Evolutionary conservation across 2,888 invertebrate genomes (phyloP), one percentile per base, ranked within the genome.

Genomic region (Neria commutata): DNA sequence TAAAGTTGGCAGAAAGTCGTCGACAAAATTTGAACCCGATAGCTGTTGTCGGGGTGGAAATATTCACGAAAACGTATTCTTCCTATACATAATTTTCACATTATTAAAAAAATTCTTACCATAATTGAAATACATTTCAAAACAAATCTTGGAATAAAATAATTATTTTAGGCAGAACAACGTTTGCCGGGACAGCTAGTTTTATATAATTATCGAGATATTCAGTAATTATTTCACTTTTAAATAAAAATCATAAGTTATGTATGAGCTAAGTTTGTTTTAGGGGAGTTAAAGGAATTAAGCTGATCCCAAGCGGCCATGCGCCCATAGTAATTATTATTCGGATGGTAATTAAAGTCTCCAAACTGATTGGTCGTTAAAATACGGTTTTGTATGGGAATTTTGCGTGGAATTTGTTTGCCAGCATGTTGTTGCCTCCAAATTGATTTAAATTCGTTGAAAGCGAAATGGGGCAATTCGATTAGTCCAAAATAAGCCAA

Each of bases 401-500:
- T 14, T 37, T 37, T 37, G 10, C 37, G 14, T n/a, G n/a, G 4
- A 14, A 14, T 37, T 8, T 8, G 10, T 8, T 8, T n/a, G 4
- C 25, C 19, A 4, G 37, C 24, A 14, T 25, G 34, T 11, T 29
- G 54, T 40, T 24, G 49, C 8, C 17, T 59, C 58, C 66, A 68
- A 21, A 60, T 64, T 24, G 63, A 62, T 48, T 64, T 69, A 34
- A 72, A 53, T 3, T 67, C 67, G 10, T 51, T 34, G 16, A 73
- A 48, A 4, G 68, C 59, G 48, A 65, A 69, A 17, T 66, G 67
- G 14, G 79, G 80, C 55, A 79, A 58, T 56, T 79, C 78, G 25
- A 79, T 71, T 58, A 71, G 66, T n/a, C 70, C 50, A 57, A 79
- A 83, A 61, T 84, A 84, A 17, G 81, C 58, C 40, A 84, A 51